Base-by-base conservation (phyloP, 2,113 vertebrate genomes). In the Varanus komodoensis region DNA sequence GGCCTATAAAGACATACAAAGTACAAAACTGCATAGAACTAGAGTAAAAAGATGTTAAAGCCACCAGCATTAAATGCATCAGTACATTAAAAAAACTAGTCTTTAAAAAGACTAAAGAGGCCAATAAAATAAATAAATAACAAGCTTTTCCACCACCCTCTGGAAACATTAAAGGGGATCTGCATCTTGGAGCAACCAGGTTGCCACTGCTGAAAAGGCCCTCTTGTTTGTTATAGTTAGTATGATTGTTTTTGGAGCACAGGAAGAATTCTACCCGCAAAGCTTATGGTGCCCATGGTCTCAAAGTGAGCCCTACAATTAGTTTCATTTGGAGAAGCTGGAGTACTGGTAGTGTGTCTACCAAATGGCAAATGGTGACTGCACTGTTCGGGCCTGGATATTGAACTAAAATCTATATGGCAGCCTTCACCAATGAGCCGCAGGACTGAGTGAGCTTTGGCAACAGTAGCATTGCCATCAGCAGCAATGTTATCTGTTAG, bases 331-430 rank as follows among this genome's bases (percentile, higher is more conserved):
- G 32, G 25, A 27, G 32, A 75, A 75, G 38, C 71, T 86, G n/a
- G 17, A 71, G 50, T 69, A 9, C 2, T n/a, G 83, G 29, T 8
- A 52, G 44, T 3, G 57, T 54, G 21, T 75, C 48, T 1, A 0
- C 0, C 73, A 38, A 85, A 7, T 0, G n/a, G 32, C 71, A 74
- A 71, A 32, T n/a, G 9, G 57, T 61, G 57, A 61, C 85, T 82
- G 64, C 83, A 50, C 5, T 67, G 64, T 75, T 81, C 87, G 38
- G 52, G 78, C 57, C 86, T 50, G 27, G 8, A 23, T 86, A 92
- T 69, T 0, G 0, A 52, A 29, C 68, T 54, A n/a, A 54, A 32
- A 82, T 69, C 15, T 92, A 84, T 87, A 64, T 78, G 19, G 34
- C 8, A n/a, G 15, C 9, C 38, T 68, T 48, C 67, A 84, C 38